Percentiles rank a stretch among this genome's conserved stretches.
These are phyloP conservation scores for Recurvirostra avosetta DNA, from an alignment of 2,113 vertebrate species.

Conservation along the genomic window DNA sequence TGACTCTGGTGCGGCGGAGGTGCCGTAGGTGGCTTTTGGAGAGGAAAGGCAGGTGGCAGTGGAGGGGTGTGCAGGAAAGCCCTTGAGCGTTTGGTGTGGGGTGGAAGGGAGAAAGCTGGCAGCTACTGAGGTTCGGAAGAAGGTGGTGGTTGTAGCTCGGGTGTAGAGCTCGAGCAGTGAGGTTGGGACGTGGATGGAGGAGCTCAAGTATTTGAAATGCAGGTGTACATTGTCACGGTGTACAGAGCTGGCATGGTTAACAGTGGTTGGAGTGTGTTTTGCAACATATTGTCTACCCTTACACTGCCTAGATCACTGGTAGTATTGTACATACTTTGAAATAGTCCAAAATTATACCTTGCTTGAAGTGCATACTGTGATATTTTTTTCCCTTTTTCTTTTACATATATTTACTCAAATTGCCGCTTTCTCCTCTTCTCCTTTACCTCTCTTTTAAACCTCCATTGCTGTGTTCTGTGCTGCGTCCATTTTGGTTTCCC, in stretches of 20 bases:
- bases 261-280: too few relatives aligned
- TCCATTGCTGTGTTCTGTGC: neutral
- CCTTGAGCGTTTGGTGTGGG: neutral
- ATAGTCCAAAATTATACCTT: neutral
- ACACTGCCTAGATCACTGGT: neutral
- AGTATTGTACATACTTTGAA: neutral
- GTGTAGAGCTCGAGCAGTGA: neutral
- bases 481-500: neutral
- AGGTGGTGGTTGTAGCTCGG: neutral
- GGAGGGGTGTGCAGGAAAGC: neutral
- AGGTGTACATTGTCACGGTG: rapidly evolving
- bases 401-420: neutral
- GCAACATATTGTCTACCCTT: neutral
- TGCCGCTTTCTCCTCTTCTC: neutral
- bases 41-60: neutral
- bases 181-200: neutral
- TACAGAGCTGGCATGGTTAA: rapidly evolving
- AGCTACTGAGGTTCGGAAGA: neutral
- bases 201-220: neutral
- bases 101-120: neutral
- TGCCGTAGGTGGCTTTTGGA: neutral
- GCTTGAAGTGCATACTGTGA: neutral
- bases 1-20: neutral
- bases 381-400: neutral
- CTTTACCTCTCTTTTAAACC: neutral